A percentile compares a stretch with the other conserved stretches of the same genome.
These are phyloP conservation scores for Hedychridium roseum DNA, from an alignment of 2,888 invertebrate species.

Conservation along the genomic window DNA sequence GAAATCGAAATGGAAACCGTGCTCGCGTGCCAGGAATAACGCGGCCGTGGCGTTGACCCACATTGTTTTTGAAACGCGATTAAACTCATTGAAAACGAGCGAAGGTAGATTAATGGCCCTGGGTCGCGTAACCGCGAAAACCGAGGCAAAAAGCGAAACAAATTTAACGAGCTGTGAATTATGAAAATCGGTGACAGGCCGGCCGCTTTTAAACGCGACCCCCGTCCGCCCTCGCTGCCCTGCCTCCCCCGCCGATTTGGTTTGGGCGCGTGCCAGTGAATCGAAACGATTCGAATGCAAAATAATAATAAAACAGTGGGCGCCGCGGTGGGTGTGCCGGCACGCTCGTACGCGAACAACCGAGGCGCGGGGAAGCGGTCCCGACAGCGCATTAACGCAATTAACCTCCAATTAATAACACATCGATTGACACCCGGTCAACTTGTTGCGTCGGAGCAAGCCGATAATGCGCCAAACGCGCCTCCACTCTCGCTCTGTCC, in stretches of 20 bases:
- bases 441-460: slow-evolving; percentile 59
- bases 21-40: slow-evolving; percentile 42
- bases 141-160: slow-evolving; percentile 51
- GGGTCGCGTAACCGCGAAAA: slow-evolving; percentile 42
- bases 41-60: slow-evolving; percentile 45
- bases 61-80: slow-evolving; percentile 52
- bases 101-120: slow-evolving; percentile 48
- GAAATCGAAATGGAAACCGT: slow-evolving; percentile 46
- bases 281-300: slow-evolving; percentile 53
- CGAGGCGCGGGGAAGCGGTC: slow-evolving; percentile 34
- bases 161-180: slow-evolving; percentile 60
- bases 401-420: slow-evolving; percentile 64
- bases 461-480: slow-evolving; percentile 54
- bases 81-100: slow-evolving; percentile 51
- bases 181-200: slow-evolving; percentile 58
- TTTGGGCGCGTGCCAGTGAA: slow-evolving; percentile 58
- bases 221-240: slow-evolving; percentile 20
- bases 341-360: background rate
- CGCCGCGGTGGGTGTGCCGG: slow-evolving; percentile 18
- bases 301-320: slow-evolving; percentile 56
- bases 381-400: slow-evolving; percentile 60
- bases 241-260: slow-evolving; percentile 31
- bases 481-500: slow-evolving; percentile 22
- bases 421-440: slow-evolving; percentile 62
- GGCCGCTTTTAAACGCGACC: slow-evolving; percentile 38